Percentiles rank a stretch among this genome's conserved stretches.
Conservation (phyloP, 2,888 invertebrate genomes). For the Helleia helle region DNA sequence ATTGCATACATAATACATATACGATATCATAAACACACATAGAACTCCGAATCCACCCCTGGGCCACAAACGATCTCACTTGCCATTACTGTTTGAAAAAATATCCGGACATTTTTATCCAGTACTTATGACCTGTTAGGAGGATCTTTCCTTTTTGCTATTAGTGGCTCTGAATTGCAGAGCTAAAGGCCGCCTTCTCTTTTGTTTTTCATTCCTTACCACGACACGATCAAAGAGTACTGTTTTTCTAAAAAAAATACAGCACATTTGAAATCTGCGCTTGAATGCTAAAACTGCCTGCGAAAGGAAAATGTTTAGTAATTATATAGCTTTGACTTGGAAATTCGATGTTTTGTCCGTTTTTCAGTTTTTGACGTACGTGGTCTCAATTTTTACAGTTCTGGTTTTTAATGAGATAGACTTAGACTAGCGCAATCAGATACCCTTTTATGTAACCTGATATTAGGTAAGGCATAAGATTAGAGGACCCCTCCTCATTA, state of each 20-base stretch:
- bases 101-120: constrained; percentile 55
- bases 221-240: constrained; percentile 10
- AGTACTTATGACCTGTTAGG: constrained; percentile 43
- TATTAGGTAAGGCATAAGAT: too few relatives aligned
- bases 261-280: constrained; percentile 6
- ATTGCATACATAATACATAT: too few relatives aligned
- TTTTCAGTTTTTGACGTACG: too few relatives aligned
- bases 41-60: constrained; percentile 26
- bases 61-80: constrained; percentile 30
- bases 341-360: too few relatives aligned
- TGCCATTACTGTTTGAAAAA: constrained; percentile 42
- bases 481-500: too few relatives aligned
- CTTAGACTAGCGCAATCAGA: too few relatives aligned
- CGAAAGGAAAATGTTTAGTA: not conserved
- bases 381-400: too few relatives aligned
- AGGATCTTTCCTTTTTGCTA: constrained; percentile 34
- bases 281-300: constrained; percentile 4
- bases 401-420: too few relatives aligned
- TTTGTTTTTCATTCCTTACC: constrained; percentile 15
- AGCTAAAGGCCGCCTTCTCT: constrained; percentile 18
- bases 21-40: too few relatives aligned
- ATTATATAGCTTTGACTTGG: too few relatives aligned
- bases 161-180: constrained; percentile 20
- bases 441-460: too few relatives aligned
- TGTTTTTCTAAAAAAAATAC: constrained; percentile 7